Evolutionary conservation across 2,888 invertebrate species (phyloP).

Genomic region (Erebia aethiops): DNA sequence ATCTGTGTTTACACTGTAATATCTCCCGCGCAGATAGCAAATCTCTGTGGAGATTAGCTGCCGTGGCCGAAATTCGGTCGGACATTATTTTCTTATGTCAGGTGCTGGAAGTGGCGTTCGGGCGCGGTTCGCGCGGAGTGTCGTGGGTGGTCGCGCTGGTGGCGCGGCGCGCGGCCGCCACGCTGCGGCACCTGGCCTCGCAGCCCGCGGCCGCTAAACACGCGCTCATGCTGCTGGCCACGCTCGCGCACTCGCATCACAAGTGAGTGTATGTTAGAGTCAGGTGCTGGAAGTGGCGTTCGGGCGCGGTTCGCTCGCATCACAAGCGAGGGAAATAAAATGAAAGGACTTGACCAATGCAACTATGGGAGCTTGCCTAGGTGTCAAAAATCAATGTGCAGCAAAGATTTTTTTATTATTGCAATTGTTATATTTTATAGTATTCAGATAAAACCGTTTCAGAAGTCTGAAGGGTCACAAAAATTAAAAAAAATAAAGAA

Average conservation of each 20-base stretch:
- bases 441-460: too few relatives aligned
- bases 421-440: too few relatives aligned
- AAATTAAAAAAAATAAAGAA: too few relatives aligned
- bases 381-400: too few relatives aligned
- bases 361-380: too few relatives aligned
- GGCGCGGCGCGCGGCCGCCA: slow-evolving; percentile 59
- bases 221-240: slow-evolving; percentile 60
- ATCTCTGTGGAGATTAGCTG: too few relatives aligned
- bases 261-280: slow-evolving; percentile 44
- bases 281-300: slow-evolving; percentile 70
- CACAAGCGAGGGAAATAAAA: slow-evolving; percentile 47
- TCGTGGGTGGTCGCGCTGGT: slow-evolving; percentile 64
- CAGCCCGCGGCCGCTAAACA: slow-evolving; percentile 60
- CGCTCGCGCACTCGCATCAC: slow-evolving; percentile 56
- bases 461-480: too few relatives aligned
- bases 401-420: too few relatives aligned
- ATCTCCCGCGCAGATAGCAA: too few relatives aligned
- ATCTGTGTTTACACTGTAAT: too few relatives aligned
- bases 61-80: too few relatives aligned
- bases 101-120: slow-evolving; percentile 70
- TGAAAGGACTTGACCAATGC: too few relatives aligned
- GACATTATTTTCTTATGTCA: slow-evolving; percentile 38
- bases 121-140: slow-evolving; percentile 60
- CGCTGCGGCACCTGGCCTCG: slow-evolving; percentile 59
- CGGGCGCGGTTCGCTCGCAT: slow-evolving; percentile 57